phyloP scores from a whole-genome alignment of 2,113 vertebrate genomes.

The Phyllostomus discolor region DNA sequence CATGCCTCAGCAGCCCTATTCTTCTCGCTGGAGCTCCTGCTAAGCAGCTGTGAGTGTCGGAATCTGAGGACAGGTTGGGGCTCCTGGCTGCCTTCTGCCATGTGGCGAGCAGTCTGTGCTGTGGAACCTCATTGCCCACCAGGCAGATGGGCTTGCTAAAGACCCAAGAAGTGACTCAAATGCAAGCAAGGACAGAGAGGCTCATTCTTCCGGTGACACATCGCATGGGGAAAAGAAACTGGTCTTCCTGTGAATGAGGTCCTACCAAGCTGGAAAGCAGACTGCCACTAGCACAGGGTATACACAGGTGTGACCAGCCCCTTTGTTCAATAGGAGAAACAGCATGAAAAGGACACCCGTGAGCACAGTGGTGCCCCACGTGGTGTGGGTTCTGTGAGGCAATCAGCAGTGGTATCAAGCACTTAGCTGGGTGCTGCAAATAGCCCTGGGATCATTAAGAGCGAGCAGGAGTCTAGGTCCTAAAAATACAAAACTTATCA shows the following conservation, averaged over 20 bases:
- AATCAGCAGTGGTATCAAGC: neutral
- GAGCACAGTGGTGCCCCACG: neutral
- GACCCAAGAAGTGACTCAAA: neutral
- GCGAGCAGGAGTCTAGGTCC: neutral
- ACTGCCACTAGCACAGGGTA: neutral
- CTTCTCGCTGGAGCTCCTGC: neutral
- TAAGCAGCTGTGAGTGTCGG: neutral
- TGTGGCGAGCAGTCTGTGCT: neutral
- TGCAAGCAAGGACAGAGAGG: neutral
- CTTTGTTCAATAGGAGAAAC: neutral
- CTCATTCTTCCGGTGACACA: neutral
- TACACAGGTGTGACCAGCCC: neutral
- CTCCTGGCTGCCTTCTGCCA: neutral
- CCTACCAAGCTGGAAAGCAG: neutral
- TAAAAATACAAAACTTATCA: neutral
- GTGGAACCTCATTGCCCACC: neutral
- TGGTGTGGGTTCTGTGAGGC: neutral
- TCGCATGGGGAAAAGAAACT: neutral
- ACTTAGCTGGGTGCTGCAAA: neutral
- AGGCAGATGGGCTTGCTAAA: neutral
- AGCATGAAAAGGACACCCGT: neutral
- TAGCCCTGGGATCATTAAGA: neutral
- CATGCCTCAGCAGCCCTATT: rapidly evolving
- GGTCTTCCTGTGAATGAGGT: neutral
- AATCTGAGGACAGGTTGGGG: rapidly evolving